Evolutionary conservation across 2,113 vertebrate genomes (phyloP), one percentile per base, ranked within the genome.

Genomic region (Gyps fulvus): DNA sequence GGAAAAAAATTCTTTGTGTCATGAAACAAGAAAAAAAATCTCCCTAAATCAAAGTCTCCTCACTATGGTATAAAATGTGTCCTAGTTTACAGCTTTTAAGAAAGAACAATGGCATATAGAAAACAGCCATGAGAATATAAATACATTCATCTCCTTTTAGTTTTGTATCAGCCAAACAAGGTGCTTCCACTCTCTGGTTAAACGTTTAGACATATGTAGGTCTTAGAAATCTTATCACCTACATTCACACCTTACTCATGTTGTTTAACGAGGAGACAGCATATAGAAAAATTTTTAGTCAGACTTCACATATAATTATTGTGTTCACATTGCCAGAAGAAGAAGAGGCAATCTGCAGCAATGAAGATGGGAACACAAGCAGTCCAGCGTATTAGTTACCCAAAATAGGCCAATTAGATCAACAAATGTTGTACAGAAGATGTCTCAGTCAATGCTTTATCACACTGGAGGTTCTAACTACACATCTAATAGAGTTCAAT

Each of bases 121-220:
- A 82, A 76, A 54, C 13, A 84, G 22, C 31, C 19, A 47, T 2
- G 5, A 81, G 17, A 74, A 32, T 2, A 38, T 6, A 70, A 80
- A 7, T 52, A 69, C 19, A 36, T 36, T 36, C 36, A 36, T 36
- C 36, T 36, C 36, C 36, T 36, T 36, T 36, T 36, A 36, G 36
- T 36, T 36, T 36, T 36, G 7, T 14, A 42, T 16, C 38, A 84
- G n/a, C 21, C 13, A 23, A 73, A 52, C 3, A 20, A 67, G 6
- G n/a, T 26, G 62, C 34, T 61, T 50, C 47, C 21, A 15, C 31
- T 62, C 26, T 42, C 25, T 29, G 32, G 32, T 34, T 69, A 47
- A 63, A n/a, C 23, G 32, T 32, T 80, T 13, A 71, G 61, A 80
- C 42, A 36, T 13, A 65, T 0, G 0, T 0, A 80, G 34, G 13